Conservation (phyloP, 2,113 vertebrate genomes). For the Bostrychus sinensis region DNA sequence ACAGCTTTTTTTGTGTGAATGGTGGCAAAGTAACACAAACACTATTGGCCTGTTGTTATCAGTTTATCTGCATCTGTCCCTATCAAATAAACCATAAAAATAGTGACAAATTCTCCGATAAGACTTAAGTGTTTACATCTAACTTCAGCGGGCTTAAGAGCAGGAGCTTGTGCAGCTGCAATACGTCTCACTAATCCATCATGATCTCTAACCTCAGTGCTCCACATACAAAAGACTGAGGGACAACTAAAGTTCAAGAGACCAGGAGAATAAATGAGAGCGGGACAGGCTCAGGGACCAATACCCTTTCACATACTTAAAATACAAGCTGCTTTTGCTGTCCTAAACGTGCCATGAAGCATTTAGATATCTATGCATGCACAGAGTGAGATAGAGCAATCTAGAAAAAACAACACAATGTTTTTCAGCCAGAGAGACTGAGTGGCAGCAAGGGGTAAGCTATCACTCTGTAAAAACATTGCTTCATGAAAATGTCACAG, state of each 20-base stretch:
- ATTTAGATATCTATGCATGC: slow-evolving; percentile 33
- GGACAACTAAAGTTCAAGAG: slow-evolving; percentile 74
- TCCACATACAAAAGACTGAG: slow-evolving; percentile 69
- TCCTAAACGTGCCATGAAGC: slow-evolving; percentile 37
- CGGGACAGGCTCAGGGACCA: slow-evolving; percentile 54
- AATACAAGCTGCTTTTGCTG: slow-evolving; percentile 27
- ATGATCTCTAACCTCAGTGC: slow-evolving; percentile 70
- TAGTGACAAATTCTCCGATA: slow-evolving; percentile 14
- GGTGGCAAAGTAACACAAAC: neutral
- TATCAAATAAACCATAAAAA: slow-evolving; percentile 21
- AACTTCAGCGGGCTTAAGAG: slow-evolving; percentile 48
- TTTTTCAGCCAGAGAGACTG: slow-evolving; percentile 16
- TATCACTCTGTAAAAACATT: slow-evolving; percentile 47
- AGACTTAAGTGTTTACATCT: slow-evolving; percentile 32
- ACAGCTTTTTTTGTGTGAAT: neutral
- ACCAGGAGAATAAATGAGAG: slow-evolving; percentile 62
- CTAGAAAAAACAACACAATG: slow-evolving; percentile 37
- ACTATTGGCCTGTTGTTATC: neutral
- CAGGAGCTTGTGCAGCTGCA: slow-evolving; percentile 70
- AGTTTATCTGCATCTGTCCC: slow-evolving; percentile 5
- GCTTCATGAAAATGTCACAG: slow-evolving; percentile 33
- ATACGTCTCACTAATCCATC: slow-evolving; percentile 77
- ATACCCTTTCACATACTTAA: slow-evolving; percentile 63
- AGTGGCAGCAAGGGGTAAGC: slow-evolving; percentile 4
- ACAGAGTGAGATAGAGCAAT: slow-evolving; percentile 21